phyloP scores from a whole-genome alignment of 2,113 vertebrate species.

The Heteronetta atricapilla region DNA sequence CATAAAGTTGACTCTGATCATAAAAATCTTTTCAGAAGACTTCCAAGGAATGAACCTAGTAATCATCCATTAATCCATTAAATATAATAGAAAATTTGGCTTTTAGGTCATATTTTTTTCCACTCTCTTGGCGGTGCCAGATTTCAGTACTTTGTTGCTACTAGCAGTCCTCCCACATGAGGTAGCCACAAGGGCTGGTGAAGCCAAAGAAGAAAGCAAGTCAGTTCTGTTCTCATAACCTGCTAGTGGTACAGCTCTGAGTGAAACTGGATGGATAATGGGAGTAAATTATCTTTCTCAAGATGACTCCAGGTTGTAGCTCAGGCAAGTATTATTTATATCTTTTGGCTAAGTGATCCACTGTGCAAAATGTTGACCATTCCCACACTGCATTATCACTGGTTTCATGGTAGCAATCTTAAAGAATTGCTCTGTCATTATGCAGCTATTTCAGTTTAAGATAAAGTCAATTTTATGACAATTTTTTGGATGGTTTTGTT shows the following conservation, averaged over 20 bases:
- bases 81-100: background rate
- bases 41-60: conserved; percentile 24
- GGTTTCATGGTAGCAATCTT: background rate
- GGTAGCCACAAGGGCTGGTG: background rate
- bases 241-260: background rate
- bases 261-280: background rate
- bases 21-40: background rate
- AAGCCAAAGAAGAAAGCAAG: background rate
- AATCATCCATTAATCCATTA: background rate
- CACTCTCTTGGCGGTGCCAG: background rate
- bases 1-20: background rate
- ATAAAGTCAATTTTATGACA: background rate
- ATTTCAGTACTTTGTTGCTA: background rate
- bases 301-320: background rate
- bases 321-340: background rate
- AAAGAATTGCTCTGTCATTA: background rate
- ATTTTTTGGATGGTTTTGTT: background rate
- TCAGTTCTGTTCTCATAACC: background rate
- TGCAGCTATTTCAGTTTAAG: background rate
- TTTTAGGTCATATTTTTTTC: background rate
- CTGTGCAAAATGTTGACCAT: background rate
- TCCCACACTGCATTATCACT: background rate
- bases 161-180: background rate
- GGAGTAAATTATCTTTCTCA: background rate
- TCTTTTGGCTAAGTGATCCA: background rate